Evolutionary conservation across 2,888 invertebrate genomes (phyloP).

Genomic region (Mimachlamys varia): DNA sequence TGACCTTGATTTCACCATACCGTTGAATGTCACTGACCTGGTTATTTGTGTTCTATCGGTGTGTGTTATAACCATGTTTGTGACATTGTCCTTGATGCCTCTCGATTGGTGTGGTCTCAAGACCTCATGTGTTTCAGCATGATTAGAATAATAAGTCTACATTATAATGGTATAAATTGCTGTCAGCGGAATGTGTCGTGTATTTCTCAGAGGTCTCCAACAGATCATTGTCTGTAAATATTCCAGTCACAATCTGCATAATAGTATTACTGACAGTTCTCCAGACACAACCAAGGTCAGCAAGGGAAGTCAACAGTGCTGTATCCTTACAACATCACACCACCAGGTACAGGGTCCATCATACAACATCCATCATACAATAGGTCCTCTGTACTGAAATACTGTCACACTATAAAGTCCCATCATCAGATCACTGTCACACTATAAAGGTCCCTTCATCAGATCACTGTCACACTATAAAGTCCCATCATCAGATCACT

Average conservation of each 20-base stretch:
- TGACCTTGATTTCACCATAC: too few relatives aligned
- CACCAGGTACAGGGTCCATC: background rate
- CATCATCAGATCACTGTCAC: background rate
- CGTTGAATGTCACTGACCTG: too few relatives aligned
- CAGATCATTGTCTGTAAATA: background rate
- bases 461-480: background rate
- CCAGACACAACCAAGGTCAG: background rate
- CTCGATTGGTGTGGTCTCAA: background rate
- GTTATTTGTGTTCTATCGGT: too few relatives aligned
- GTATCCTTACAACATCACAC: background rate
- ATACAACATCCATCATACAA: background rate
- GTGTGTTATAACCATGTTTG: too few relatives aligned
- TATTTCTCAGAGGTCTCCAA: background rate
- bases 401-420: background rate
- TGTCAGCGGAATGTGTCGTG: background rate
- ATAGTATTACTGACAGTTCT: background rate
- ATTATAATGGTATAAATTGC: background rate
- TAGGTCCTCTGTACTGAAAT: background rate
- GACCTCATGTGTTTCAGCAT: background rate
- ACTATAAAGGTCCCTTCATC: background rate
- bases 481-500: too few relatives aligned
- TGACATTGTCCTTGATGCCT: background rate
- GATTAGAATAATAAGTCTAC: background rate
- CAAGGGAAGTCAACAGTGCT: too few relatives aligned
- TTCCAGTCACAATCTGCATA: slow-evolving; percentile 16